Evolutionary conservation across 30 jellyfish, hydroid and myxozoan species (phyloP).

Genomic region (Chironex yamaguchii): DNA sequence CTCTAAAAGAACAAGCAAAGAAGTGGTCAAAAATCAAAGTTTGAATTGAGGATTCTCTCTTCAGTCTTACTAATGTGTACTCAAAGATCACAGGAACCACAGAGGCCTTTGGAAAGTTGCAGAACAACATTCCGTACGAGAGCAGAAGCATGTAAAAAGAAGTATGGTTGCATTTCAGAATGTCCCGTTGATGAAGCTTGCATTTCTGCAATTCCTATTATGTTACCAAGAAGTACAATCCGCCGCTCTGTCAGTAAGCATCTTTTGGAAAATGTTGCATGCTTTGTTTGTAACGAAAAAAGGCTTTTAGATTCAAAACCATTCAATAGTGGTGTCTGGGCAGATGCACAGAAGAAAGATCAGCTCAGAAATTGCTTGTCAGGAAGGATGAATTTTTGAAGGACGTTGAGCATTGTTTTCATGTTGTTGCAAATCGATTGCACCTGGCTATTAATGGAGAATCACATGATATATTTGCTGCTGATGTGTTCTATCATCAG

Average conservation of each 20-base stretch:
- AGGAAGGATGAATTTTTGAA: neutral
- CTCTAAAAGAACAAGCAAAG: neutral
- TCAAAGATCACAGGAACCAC: neutral
- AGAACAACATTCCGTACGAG: slow-evolving; percentile 7
- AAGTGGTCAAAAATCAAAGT: neutral
- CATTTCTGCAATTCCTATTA: neutral
- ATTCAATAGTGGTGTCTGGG: slow-evolving; percentile 7
- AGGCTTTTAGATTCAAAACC: neutral
- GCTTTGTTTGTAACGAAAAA: neutral
- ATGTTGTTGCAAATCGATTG: slow-evolving; percentile 4
- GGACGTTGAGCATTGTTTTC: neutral
- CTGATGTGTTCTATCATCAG: slow-evolving; percentile 3
- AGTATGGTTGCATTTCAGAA: neutral
- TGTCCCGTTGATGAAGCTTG: neutral
- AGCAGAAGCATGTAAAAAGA: neutral
- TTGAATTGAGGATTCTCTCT: neutral
- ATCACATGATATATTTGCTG: slow-evolving; percentile 10
- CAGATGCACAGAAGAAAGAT: neutral
- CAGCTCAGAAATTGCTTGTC: neutral
- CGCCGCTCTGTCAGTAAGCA: neutral
- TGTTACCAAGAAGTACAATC: neutral
- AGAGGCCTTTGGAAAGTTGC: slow-evolving; percentile 1
- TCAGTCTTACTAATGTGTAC: neutral
- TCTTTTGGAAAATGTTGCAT: neutral
- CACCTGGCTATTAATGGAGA: neutral